Conservation (phyloP, 2,888 invertebrate species). For the Amiota mariae region DNA sequence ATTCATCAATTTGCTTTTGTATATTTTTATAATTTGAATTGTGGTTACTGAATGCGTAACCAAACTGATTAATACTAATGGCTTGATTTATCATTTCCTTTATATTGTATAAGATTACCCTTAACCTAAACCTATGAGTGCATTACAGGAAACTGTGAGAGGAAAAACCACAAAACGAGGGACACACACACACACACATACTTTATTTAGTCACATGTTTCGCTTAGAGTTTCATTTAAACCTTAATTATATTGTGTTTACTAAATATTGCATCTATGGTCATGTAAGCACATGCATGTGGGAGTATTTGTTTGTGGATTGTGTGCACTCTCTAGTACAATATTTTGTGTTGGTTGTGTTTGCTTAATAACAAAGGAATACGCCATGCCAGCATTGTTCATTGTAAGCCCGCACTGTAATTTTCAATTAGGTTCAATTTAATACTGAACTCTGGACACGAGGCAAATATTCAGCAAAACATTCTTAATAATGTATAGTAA, state of each 20-base stretch:
- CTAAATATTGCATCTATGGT: conserved; percentile 57
- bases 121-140: conserved; percentile 23
- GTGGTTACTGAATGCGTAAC: conserved; percentile 1
- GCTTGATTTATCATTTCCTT: not conserved
- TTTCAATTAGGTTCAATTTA: conserved; percentile 64
- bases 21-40: conserved; percentile 14
- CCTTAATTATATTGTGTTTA: conserved; percentile 61
- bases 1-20: not conserved
- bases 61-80: conserved; percentile 21
- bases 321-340: not conserved
- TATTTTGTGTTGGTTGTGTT: too few relatives aligned
- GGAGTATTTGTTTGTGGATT: not conserved
- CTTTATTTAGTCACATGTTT: conserved; percentile 3
- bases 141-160: conserved; percentile 1
- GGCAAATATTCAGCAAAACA: conserved; percentile 1
- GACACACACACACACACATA: too few relatives aligned
- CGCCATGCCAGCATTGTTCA: not conserved
- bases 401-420: conserved; percentile 47
- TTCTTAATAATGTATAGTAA: conserved; percentile 23
- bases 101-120: conserved; percentile 19
- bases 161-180: not conserved
- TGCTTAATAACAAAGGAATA: not conserved
- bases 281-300: conserved; percentile 47
- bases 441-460: conserved; percentile 34
- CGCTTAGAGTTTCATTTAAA: conserved; percentile 58